Evolutionary conservation across 2,888 invertebrate species (phyloP), one percentile per base, ranked within the genome.

Genomic region (Elmis aenea): DNA sequence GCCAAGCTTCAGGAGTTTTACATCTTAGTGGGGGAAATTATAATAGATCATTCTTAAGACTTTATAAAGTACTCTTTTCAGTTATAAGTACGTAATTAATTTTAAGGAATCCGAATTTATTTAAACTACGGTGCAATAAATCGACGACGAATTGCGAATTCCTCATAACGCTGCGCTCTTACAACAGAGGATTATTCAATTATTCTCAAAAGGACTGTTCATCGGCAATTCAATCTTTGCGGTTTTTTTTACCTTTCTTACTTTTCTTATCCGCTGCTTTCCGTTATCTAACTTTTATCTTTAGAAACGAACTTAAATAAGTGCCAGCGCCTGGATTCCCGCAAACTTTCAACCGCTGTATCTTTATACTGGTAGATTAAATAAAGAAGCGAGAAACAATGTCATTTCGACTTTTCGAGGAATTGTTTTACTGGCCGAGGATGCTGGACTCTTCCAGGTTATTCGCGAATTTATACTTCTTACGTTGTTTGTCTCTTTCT

Each of bases 171-270:
- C 26, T 30, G 26, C 15, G 14, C 26, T 26, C 33, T 33, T 33
- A 27, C 33, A 38, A 30, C 45, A 49, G 43, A 38, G 49, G 54
- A 55, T 61, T 57, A 59, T 61, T 59, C 58, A 62, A 62, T 62
- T 62, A 59, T 59, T 58, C 54, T 58, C n/a, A 56, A 59, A 58
- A 58, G 57, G 55, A 55, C 50, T 54, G 48, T 52, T 58, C 57
- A 52, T 53, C 56, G 54, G 51, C 57, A 55, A 57, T 61, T 58
- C 58, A 57, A 56, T 59, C 57, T 52, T 51, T 48, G 50, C 45
- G 57, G 54, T 55, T 54, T 57, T 31, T 55, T 51, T 59, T 51
- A 54, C 55, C 54, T 52, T 48, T 46, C 49, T 51, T 46, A 49
- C 40, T 48, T 53, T 50, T 40, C 40, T 45, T 42, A 45, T 47